Base-by-base conservation (phyloP, 2,797 vertebrate species). In the Poecilia gillii region DNA sequence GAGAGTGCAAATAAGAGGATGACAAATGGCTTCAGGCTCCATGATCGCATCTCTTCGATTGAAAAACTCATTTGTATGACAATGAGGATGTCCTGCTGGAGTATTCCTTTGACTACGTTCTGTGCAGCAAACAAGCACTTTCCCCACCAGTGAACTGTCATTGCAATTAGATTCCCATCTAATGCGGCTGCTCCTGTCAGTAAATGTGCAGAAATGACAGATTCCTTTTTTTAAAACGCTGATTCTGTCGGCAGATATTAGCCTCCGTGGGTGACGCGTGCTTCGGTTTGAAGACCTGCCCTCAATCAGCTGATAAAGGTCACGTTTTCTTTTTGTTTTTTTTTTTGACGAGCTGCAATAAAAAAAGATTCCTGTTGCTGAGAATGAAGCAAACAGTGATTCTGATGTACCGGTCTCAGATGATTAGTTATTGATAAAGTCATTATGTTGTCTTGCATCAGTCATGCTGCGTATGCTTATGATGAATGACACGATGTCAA, bases 371-470 rank as follows among this genome's bases (percentile, higher is more conserved):
- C 71, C 3, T 75, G 77, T 75, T 76, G 43, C 57, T 41, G 20
- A 57, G 25, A 77, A 70, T 53, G 82, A 84, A 68, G 75, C 78
- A 80, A 88, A 77, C 79, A 8, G 55, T 43, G 64, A 28, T 72
- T 79, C 28, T 77, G 78, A 86, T 85, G 77, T 81, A 62, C 76
- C 46, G 72, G 85, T 89, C 86, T 86, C 84, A 85, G 82, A 88
- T 89, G 85, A 92, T 77, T 84, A 78, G 70, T 83, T 91, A 90
- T 91, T 88, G 91, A 92, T 91, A 75, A 90, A 89, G 84, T 79
- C 81, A 90, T 93, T 88, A 89, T 3, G 72, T 33, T 79, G 76
- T 41, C 76, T 62, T 45, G 62, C 73, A 88, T 86, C 76, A 83
- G 79, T 90, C 82, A 74, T 84, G 71, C 80, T 47, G 13, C 5